These are phyloP conservation scores for Clistopyga incitator DNA, from an alignment of 2,888 invertebrate species.

Conservation along the genomic window DNA sequence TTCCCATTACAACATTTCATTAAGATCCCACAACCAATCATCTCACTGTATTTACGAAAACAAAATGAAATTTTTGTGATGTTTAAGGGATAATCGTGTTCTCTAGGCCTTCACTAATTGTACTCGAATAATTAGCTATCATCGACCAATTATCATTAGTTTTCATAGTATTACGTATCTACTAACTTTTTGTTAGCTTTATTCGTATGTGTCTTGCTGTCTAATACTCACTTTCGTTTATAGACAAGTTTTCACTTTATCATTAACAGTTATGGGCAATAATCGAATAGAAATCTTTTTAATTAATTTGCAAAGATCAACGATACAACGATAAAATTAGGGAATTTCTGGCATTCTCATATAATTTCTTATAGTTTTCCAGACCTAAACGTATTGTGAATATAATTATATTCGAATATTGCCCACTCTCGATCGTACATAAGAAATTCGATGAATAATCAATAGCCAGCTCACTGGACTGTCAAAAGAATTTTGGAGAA, in stretches of 20 bases:
- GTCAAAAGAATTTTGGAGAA: constrained; percentile 44
- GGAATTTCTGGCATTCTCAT: too few species aligned
- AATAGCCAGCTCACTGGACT: constrained; percentile 32
- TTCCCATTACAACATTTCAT: constrained; percentile 9
- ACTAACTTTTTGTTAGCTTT: constrained; percentile 30
- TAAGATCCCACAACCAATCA: neutral
- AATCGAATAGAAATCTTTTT: too few species aligned
- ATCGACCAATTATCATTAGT: constrained; percentile 63
- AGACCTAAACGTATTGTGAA: too few species aligned
- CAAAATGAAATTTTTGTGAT: neutral
- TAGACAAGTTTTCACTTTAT: constrained; percentile 43
- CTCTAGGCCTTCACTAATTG: constrained; percentile 17
- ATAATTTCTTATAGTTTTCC: too few species aligned
- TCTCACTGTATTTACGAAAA: neutral
- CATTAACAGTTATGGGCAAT: constrained; percentile 4
- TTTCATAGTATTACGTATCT: constrained; percentile 61
- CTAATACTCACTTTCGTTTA: constrained; percentile 20
- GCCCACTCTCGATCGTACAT: constrained; percentile 2
- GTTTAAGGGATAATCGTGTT: constrained; percentile 4
- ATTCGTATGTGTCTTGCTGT: constrained; percentile 35
- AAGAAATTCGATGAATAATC: constrained; percentile 13
- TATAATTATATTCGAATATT: too few species aligned
- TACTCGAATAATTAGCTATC: constrained; percentile 44
- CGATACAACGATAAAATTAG: too few species aligned
- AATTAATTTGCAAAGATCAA: too few species aligned